Evolutionary conservation across 2,113 vertebrate genomes (phyloP), one percentile per base, ranked within the genome.

Genomic region (Hippocampus mohnikei): DNA sequence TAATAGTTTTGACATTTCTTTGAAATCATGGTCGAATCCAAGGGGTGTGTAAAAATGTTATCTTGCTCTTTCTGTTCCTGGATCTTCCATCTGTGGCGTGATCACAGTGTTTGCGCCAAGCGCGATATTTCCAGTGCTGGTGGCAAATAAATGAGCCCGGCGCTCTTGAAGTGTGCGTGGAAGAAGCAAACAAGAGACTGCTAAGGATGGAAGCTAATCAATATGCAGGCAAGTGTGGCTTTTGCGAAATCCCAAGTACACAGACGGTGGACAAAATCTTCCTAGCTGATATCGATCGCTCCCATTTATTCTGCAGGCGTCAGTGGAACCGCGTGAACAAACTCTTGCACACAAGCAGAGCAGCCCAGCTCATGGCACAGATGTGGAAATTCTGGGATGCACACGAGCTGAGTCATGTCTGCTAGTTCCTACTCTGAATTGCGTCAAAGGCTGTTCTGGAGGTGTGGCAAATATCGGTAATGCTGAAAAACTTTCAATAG

Each of bases 341-440:
- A 73, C 61, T 16, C 58, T 13, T 0, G 37, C 40, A 59, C 52
- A 60, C 2, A 69, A 48, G 50, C 68, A 53, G 23, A 27, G 23
- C n/a, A 52, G 27, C 77, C 82, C 85, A 88, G 85, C 81, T 88
- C 86, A 74, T 82, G 73, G 76, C 71, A 74, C 85, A 88, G 89
- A 88, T 88, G 83, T 90, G 81, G 79, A 67, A 81, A 78, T 64
- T 42, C 75, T 66, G 73, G 70, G 82, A 74, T 80, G 50, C 65
- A 60, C 59, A 71, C 42, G 61, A 13, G 78, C 70, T 89, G 88
- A 90, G 83, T 92, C 89, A 90, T 18, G 82, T 88, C 86, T 88
- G 79, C 82, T 79, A 83, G 46, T 29, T 44, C 59, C 67, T 63
- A 25, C 18, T 62, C 20, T 40, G 8, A 44, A 13, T 44, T 15